phyloP scores from a whole-genome alignment of 2,888 invertebrate species.

The Mesoligia furuncula region DNA sequence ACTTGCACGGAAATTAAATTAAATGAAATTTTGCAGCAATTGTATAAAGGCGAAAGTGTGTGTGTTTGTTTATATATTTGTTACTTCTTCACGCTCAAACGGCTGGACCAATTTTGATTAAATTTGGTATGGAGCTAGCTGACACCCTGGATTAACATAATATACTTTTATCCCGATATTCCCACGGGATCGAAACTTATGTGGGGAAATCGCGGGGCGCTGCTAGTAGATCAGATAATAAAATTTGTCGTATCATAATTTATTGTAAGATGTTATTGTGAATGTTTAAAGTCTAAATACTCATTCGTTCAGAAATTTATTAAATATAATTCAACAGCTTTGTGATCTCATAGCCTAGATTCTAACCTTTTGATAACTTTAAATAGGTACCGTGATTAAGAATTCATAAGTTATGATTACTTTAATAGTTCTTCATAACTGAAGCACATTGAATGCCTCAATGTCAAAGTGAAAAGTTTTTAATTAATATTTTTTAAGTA shows the following conservation, averaged over 20 bases:
- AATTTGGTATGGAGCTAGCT: too few relatives aligned
- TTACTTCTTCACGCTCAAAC: too few relatives aligned
- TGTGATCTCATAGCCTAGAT: not conserved
- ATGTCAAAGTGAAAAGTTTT: constrained; percentile 7
- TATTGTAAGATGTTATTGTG: not conserved
- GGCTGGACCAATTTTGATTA: too few relatives aligned
- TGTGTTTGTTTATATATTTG: too few relatives aligned
- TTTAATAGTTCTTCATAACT: constrained; percentile 8
- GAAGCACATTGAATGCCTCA: not conserved
- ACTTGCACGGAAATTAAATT: not conserved
- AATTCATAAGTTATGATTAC: constrained; percentile 38
- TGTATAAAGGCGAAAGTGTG: too few relatives aligned
- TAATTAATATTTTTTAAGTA: not conserved
- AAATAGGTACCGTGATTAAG: constrained; percentile 1
- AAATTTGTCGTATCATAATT: not conserved
- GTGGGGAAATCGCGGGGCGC: too few relatives aligned
- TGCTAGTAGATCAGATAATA: too few relatives aligned
- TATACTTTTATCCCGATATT: too few relatives aligned
- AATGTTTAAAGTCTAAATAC: not conserved
- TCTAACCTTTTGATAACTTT: constrained; percentile 7
- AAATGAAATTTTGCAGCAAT: too few relatives aligned
- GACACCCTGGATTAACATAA: too few relatives aligned
- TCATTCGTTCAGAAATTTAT: not conserved
- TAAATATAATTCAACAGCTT: not conserved
- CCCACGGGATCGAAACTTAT: too few relatives aligned